Conservation (phyloP, 2,113 vertebrate genomes). For the Pelecanoides urinatrix region DNA sequence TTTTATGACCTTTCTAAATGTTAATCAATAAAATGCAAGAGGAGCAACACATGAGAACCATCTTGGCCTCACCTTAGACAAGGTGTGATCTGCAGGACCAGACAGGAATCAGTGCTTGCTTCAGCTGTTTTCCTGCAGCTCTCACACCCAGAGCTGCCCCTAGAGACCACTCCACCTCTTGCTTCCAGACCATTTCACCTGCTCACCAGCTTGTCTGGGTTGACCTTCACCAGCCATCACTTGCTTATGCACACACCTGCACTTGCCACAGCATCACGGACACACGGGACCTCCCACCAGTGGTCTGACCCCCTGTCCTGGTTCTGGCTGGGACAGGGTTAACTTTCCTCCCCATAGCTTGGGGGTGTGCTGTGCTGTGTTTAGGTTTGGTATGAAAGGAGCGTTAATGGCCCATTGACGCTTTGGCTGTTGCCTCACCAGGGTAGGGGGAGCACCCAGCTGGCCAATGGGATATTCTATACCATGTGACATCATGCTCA, state of each 20-base stretch:
- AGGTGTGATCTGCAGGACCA: not conserved
- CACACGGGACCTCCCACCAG: accelerated
- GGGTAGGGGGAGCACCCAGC: too few relatives aligned
- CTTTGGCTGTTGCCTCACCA: too few relatives aligned
- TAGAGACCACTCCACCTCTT: not conserved
- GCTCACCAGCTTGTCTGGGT: not conserved
- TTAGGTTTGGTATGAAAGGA: too few relatives aligned
- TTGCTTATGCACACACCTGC: accelerated
- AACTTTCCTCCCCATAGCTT: too few relatives aligned
- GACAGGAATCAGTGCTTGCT: not conserved
- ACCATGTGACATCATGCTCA: too few relatives aligned
- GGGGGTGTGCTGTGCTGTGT: too few relatives aligned
- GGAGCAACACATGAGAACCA: not conserved
- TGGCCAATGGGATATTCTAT: too few relatives aligned
- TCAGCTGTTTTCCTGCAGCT: not conserved
- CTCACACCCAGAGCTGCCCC: not conserved
- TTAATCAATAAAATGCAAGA: not conserved
- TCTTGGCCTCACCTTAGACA: not conserved
- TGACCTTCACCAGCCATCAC: not conserved
- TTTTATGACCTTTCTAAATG: not conserved
- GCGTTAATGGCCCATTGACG: too few relatives aligned
- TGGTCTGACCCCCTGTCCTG: accelerated
- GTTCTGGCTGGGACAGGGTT: too few relatives aligned
- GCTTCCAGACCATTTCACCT: not conserved
- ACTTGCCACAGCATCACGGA: accelerated